Evolutionary conservation across 2,113 vertebrate species (phyloP).

Genomic region (Cheilinus undulatus): DNA sequence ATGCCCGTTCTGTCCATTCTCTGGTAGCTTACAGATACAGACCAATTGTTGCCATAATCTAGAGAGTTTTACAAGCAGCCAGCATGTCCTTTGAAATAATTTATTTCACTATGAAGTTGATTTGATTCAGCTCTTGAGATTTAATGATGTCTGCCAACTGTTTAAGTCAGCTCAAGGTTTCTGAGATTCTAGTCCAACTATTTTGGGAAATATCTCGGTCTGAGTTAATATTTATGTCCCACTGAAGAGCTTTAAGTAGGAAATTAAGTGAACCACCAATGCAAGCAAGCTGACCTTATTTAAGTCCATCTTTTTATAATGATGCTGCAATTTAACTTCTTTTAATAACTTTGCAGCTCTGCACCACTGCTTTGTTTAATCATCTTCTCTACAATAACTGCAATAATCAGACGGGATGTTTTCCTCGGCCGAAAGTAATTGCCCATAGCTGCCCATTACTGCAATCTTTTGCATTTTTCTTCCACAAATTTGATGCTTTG

Average conservation of each 20-base stretch:
- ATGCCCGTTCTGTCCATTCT: too few species aligned
- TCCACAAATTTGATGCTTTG: slow-evolving; percentile 1
- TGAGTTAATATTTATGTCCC: background rate
- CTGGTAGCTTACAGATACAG: too few species aligned
- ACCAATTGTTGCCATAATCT: too few species aligned
- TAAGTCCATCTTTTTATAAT: slow-evolving; percentile 1
- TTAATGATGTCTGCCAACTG: too few species aligned
- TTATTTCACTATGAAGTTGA: too few species aligned
- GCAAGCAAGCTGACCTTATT: background rate
- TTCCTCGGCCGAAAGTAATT: slow-evolving; percentile 23
- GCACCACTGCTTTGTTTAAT: slow-evolving; percentile 43
- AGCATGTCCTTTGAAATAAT: too few species aligned
- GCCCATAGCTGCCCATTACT: slow-evolving; percentile 33
- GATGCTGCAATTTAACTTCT: slow-evolving; percentile 9
- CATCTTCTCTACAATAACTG: slow-evolving; percentile 24
- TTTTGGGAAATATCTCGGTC: background rate
- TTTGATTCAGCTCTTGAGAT: too few species aligned
- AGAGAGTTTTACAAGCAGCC: too few species aligned
- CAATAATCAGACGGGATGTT: slow-evolving; percentile 26
- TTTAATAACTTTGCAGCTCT: slow-evolving; percentile 32
- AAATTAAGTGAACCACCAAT: background rate
- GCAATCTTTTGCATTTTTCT: background rate
- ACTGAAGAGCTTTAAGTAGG: background rate
- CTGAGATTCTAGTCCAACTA: background rate
- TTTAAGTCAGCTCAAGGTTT: too few species aligned